Evolutionary conservation across 2,797 vertebrate genomes (phyloP).

Genomic region (Novumbra hubbsi): DNA sequence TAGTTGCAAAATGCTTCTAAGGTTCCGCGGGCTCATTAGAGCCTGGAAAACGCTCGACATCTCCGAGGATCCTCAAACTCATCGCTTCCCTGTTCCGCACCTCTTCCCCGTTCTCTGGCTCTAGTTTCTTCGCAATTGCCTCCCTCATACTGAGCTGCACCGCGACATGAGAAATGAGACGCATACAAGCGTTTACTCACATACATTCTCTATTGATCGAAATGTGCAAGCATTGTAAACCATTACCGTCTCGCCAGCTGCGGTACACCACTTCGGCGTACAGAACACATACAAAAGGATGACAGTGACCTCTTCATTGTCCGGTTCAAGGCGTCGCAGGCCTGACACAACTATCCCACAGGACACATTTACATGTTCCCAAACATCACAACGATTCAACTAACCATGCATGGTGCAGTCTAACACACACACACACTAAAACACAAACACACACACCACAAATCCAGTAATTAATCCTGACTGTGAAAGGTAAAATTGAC

Average conservation of each 20-base stretch:
- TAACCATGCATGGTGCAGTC: not conserved
- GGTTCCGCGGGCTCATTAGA: conserved; percentile 43
- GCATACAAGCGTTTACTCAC: not conserved
- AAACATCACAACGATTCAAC: not conserved
- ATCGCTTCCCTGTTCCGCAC: conserved; percentile 39
- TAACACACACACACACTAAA: not conserved
- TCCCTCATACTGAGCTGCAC: not conserved
- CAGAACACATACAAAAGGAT: not conserved
- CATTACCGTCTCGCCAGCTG: not conserved
- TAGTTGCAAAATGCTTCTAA: conserved; percentile 71
- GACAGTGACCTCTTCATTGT: not conserved
- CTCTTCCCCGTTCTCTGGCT: conserved; percentile 51
- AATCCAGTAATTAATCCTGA: conserved; percentile 24
- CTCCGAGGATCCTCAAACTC: conserved; percentile 52
- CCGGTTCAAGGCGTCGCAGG: not conserved
- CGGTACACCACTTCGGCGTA: not conserved
- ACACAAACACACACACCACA: conserved; percentile 6
- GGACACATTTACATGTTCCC: not conserved
- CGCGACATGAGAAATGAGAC: not conserved
- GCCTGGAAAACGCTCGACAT: conserved; percentile 52
- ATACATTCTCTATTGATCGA: not conserved
- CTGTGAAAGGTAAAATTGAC: not conserved
- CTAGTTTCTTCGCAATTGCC: not conserved
- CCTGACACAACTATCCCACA: not conserved
- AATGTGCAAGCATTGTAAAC: not conserved